A percentile compares a stretch with the other conserved stretches of the same genome.
These are phyloP conservation scores for Acanthurus leucopareius DNA, from an alignment of 2,797 vertebrate genomes.

Conservation along the genomic window DNA sequence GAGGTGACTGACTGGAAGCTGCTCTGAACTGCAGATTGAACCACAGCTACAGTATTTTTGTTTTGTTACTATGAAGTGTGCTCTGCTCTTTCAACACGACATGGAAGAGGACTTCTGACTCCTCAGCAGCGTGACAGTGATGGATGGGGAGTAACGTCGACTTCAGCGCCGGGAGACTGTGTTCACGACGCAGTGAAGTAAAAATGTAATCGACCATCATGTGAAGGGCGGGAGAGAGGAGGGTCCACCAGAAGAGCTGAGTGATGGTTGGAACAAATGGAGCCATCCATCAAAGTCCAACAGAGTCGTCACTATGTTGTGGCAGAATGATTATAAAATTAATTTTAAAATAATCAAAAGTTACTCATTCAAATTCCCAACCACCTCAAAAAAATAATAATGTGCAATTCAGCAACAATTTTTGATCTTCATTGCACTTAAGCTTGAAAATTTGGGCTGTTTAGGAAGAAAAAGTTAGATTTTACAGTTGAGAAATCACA, in stretches of 20 bases:
- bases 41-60: background rate
- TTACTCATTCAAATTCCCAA: background rate
- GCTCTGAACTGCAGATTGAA: background rate
- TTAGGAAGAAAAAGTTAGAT: background rate
- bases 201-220: slow-evolving; percentile 15
- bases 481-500: background rate
- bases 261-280: slow-evolving; percentile 29
- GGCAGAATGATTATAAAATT: background rate
- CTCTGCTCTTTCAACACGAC: slow-evolving; percentile 4
- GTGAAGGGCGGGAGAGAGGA: background rate
- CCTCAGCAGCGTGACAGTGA: slow-evolving; percentile 13
- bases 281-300: slow-evolving; percentile 43
- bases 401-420: no score
- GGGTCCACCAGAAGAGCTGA: slow-evolving; percentile 4
- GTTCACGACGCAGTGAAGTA: slow-evolving; percentile 29
- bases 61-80: background rate
- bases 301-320: slow-evolving; percentile 11
- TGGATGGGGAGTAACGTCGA: slow-evolving; percentile 16
- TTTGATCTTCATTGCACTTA: background rate
- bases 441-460: background rate
- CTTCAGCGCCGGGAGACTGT: background rate
- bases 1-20: background rate
- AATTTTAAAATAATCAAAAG: background rate
- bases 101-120: slow-evolving; percentile 1
- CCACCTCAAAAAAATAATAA: no score